A percentile compares a stretch with the other conserved stretches of the same genome.
phyloP scores from a whole-genome alignment of 35 echinoderm and acorn worm species.

The Anneissia japonica region DNA sequence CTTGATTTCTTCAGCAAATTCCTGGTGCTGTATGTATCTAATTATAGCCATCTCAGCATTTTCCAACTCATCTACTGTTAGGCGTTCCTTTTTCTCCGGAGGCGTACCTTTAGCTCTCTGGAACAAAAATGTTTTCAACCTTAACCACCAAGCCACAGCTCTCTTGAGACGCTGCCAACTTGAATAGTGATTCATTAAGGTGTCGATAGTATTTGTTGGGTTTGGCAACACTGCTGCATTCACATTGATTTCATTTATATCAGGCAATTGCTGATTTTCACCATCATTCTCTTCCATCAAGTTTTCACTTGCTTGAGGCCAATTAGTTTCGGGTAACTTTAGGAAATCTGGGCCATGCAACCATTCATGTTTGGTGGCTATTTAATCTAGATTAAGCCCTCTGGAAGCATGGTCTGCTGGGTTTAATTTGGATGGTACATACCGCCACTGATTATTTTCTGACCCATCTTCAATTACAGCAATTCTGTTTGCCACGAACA shows the following conservation, averaged over 20 bases:
- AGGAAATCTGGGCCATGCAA: not conserved
- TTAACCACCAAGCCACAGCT: not conserved
- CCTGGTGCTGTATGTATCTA: conserved; percentile 22
- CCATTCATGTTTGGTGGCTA: not conserved
- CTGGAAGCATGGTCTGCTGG: not conserved
- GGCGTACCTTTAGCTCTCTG: too few relatives aligned
- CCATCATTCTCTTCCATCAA: not conserved
- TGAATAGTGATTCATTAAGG: not conserved
- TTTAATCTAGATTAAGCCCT: not conserved
- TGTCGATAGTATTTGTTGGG: not conserved
- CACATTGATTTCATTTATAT: not conserved
- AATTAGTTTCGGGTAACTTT: not conserved
- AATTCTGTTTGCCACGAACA: not conserved
- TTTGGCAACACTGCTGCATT: too few relatives aligned
- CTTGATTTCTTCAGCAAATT: conserved; percentile 38
- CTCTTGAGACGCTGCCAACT: not conserved
- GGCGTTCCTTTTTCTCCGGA: conserved; percentile 6
- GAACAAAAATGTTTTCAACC: conserved; percentile 42
- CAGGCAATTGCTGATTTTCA: not conserved
- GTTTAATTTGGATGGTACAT: not conserved
- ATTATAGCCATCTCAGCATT: conserved; percentile 30
- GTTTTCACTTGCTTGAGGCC: not conserved
- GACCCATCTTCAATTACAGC: not conserved
- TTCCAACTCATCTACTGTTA: conserved; percentile 35
- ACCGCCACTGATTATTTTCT: not conserved